A percentile compares a stretch with the other conserved stretches of the same genome.
Evolutionary conservation across 2,797 vertebrate species (phyloP).

Genomic region (Sandelia bainsii): DNA sequence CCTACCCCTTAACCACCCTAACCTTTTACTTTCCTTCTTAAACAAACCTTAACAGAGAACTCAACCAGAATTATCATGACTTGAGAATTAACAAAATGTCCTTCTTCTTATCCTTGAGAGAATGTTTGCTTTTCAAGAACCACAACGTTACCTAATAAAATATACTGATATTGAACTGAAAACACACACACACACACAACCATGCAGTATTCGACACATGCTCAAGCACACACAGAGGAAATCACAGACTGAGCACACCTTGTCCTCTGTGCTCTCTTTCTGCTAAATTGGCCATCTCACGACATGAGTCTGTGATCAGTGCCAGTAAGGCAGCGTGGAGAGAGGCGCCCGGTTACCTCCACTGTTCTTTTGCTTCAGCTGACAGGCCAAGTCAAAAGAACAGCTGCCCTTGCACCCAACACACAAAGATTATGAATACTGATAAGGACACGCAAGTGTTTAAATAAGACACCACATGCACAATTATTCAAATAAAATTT

Average conservation of each 20-base stretch:
- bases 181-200: not conserved
- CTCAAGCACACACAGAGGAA: not conserved
- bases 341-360: constrained; percentile 35
- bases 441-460: constrained; percentile 22
- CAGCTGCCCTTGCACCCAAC: constrained; percentile 27
- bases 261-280: constrained; percentile 18
- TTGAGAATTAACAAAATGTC: not conserved
- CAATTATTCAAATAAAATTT: constrained; percentile 11
- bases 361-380: constrained; percentile 17
- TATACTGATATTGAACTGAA: not conserved
- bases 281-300: constrained; percentile 31
- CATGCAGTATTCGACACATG: not conserved
- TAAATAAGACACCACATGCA: constrained; percentile 7
- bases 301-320: constrained; percentile 30
- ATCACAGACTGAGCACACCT: constrained; percentile 25
- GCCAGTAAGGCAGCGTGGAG: constrained; percentile 38
- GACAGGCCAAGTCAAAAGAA: constrained; percentile 32
- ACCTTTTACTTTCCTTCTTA: not conserved
- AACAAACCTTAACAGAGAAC: not conserved
- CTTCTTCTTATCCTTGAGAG: not conserved
- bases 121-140: constrained; percentile 1
- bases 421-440: constrained; percentile 30
- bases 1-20: not conserved
- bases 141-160: not conserved
- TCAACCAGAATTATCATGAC: not conserved